Conservation (phyloP, 2,888 invertebrate genomes). For the Tubulanus polymorphus region DNA sequence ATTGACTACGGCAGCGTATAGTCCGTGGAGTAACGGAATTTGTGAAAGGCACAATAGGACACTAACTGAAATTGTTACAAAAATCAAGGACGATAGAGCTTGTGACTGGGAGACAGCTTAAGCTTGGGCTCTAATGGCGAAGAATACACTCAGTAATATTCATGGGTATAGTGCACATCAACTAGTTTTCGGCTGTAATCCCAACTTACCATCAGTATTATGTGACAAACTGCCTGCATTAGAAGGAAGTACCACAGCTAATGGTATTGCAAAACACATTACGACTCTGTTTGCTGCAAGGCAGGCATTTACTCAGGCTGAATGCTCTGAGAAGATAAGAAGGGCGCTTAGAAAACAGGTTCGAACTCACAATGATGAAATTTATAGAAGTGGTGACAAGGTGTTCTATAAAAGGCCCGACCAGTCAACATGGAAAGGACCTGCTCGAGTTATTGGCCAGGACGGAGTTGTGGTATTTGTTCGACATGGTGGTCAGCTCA, state of each 20-base stretch:
- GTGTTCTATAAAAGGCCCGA: conserved; percentile 25
- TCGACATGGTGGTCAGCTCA: conserved; percentile 23
- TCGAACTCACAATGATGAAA: conserved; percentile 22
- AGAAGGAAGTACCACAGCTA: conserved; percentile 1
- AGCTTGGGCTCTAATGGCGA: neutral
- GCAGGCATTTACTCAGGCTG: conserved; percentile 19
- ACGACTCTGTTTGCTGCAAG: conserved; percentile 3
- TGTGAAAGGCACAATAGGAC: conserved; percentile 2
- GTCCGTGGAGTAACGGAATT: conserved; percentile 4
- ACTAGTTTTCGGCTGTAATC: conserved; percentile 6
- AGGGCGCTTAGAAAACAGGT: conserved; percentile 21
- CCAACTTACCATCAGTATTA: conserved; percentile 7
- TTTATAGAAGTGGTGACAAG: conserved; percentile 21
- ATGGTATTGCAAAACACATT: conserved; percentile 4
- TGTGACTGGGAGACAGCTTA: neutral
- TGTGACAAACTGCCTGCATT: conserved; percentile 2
- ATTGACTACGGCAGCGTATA: conserved; percentile 8
- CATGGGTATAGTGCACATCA: conserved; percentile 6
- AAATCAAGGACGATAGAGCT: neutral
- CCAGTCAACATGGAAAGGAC: conserved; percentile 19
- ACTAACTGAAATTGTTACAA: neutral
- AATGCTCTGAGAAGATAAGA: conserved; percentile 21
- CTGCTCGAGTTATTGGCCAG: conserved; percentile 27
- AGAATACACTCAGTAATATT: neutral
- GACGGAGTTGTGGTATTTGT: conserved; percentile 28